Conservation (phyloP, 2,113 vertebrate species). For the Sardina pilchardus region DNA sequence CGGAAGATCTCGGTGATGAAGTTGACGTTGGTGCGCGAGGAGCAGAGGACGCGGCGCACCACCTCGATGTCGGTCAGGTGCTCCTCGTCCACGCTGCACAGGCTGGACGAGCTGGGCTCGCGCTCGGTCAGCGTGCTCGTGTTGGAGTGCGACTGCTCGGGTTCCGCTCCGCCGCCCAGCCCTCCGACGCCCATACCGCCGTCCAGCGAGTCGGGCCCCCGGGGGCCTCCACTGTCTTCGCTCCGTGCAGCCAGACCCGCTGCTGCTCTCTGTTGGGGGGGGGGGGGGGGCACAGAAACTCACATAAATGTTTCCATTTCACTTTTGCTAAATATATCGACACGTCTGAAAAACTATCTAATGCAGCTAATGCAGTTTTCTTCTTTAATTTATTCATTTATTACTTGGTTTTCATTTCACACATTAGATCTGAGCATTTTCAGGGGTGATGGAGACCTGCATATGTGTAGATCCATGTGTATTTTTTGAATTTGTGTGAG, state of each 20-base stretch:
- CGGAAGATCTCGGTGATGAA: slow-evolving; percentile 98
- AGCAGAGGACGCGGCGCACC: slow-evolving; percentile 92
- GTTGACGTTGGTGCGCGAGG: slow-evolving; percentile 92
- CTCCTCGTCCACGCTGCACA: slow-evolving; percentile 96
- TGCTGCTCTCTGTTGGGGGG: slow-evolving; percentile 84
- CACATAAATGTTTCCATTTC: no score
- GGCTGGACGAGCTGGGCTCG: slow-evolving; percentile 98
- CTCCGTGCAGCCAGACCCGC: slow-evolving; percentile 90
- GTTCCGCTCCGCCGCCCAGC: slow-evolving; percentile 63
- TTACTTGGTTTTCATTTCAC: no score
- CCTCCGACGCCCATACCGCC: slow-evolving; percentile 48
- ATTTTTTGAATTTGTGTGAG: neutral
- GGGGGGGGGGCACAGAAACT: neutral
- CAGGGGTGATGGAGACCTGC: neutral
- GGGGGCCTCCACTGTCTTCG: slow-evolving; percentile 67
- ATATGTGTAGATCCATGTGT: neutral
- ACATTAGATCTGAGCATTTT: no score
- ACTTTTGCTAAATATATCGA: no score
- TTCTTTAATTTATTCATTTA: no score
- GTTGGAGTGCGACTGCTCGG: slow-evolving; percentile 96
- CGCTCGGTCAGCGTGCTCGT: slow-evolving; percentile 95
- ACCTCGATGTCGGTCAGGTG: slow-evolving; percentile 97
- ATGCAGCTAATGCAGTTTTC: no score
- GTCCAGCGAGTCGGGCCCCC: slow-evolving; percentile 72
- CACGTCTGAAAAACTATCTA: no score